Evolutionary conservation across 1,140 invertebrate genomes (phyloP).

Genomic region (Whitmania pigra): DNA sequence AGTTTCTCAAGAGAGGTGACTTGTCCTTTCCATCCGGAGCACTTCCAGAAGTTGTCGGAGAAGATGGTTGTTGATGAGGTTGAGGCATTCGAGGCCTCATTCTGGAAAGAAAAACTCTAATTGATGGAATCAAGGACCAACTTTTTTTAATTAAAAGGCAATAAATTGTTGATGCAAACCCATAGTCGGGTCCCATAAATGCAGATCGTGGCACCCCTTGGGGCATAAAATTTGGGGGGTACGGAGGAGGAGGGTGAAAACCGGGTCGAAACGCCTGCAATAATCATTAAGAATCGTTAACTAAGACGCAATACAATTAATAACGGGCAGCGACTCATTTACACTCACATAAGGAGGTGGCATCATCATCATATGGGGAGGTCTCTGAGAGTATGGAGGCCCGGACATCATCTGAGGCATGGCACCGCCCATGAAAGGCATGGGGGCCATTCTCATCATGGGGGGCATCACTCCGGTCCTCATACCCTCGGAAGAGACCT

Average conservation of each 20-base stretch:
- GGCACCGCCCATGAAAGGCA: background rate
- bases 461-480: background rate
- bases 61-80: background rate
- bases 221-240: conserved; percentile 16
- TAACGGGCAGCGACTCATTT: background rate
- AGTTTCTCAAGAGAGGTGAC: background rate
- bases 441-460: background rate
- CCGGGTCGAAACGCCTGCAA: conserved; percentile 16
- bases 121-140: background rate
- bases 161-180: background rate
- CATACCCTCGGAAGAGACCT: background rate
- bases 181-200: conserved; percentile 16
- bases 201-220: conserved; percentile 4
- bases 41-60: background rate
- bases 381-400: background rate
- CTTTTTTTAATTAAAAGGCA: background rate
- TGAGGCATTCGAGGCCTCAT: background rate
- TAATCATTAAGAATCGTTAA: too few relatives aligned
- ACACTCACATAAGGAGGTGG: conserved; percentile 14
- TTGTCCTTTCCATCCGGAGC: background rate
- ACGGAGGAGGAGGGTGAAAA: conserved; percentile 13
- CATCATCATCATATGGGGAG: conserved; percentile 4
- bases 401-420: background rate
- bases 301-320: background rate
- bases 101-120: background rate